These are phyloP conservation scores for Alloplasta piceator DNA, from an alignment of 2,888 invertebrate species.

Conservation along the genomic window DNA sequence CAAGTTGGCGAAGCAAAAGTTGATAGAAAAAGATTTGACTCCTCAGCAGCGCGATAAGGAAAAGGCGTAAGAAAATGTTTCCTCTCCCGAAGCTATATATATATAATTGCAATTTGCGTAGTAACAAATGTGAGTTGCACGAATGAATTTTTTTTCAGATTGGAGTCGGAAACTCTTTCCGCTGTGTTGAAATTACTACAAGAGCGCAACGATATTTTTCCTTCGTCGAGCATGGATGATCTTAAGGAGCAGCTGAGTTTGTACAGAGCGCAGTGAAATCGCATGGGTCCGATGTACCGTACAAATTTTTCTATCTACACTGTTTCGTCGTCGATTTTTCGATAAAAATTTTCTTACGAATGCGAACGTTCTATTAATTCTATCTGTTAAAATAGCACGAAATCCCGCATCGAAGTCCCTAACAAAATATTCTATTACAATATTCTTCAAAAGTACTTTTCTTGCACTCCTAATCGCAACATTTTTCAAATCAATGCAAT, in stretches of 20 bases:
- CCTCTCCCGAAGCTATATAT: neutral
- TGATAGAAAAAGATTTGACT: constrained; percentile 64
- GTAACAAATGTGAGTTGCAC: neutral
- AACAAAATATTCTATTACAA: no score
- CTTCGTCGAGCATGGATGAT: constrained; percentile 66
- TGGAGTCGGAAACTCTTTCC: constrained; percentile 63
- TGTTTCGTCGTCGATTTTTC: constrained; percentile 14
- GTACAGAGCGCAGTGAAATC: constrained; percentile 62
- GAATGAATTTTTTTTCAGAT: constrained; percentile 53
- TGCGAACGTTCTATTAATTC: constrained; percentile 8
- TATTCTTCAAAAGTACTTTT: no score
- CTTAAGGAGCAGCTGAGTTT: constrained; percentile 66
- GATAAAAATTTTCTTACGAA: constrained; percentile 26
- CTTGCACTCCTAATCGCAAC: no score
- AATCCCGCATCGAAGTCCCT: constrained; percentile 15
- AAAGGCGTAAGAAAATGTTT: constrained; percentile 57
- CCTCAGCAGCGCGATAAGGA: constrained; percentile 65
- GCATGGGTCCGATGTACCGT: constrained; percentile 20
- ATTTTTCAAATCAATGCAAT: no score
- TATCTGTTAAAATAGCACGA: constrained; percentile 28
- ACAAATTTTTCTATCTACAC: constrained; percentile 21
- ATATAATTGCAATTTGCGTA: neutral
- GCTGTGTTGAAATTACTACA: constrained; percentile 64
- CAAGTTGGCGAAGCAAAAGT: constrained; percentile 66
- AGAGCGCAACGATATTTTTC: constrained; percentile 63